Base-by-base conservation (phyloP, 2,888 invertebrate genomes). In the Adelphocoris suturalis region DNA sequence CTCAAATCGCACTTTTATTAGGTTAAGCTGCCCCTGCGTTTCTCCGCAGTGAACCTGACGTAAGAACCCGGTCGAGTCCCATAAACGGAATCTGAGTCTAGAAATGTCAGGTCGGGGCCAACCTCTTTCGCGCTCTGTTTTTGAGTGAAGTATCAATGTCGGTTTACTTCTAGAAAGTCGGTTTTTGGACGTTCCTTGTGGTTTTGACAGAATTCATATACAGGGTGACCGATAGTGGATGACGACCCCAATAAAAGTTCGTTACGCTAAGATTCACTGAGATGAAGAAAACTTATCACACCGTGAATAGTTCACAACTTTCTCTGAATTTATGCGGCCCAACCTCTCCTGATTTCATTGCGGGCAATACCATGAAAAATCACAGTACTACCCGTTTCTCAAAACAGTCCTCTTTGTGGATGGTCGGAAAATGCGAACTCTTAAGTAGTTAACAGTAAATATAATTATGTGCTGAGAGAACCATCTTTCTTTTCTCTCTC, bases 71-170 rank as follows among this genome's bases (percentile, higher is more conserved):
- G 27, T 47, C 82, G 82, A 82, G 82, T 52, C 82, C 82, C 82
- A 82, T 82, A 82, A 82, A 82, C 27, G 27, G 82, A 82, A 78
- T 47, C 52, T 52, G 82, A 48, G 23, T 47, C 82, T 4, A 37
- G 52, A 82, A 82, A 82, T 82, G 82, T 82, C 82, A 82, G 82
- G 82, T 82, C 52, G 82, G 82, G 82, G 82, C 81, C 82, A 82
- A 82, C 82, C 82, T 47, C 82, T 23, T 68, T 68, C 68, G 27
- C 23, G 68, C 23, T 52, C 3, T 14, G 23, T 19, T 68, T 68
- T 68, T 68, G 82, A 23, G 23, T 52, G 7, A 23, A 37, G 82
- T 27, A 68, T 82, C 52, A 14, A 78, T 46, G 52, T 82, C 52
- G 82, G 27, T 82, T 82, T 82, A 82, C 82, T n/a, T 82, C 52